Evolutionary conservation across 2,888 invertebrate species (phyloP).

Genomic region (Andrena flavipes): DNA sequence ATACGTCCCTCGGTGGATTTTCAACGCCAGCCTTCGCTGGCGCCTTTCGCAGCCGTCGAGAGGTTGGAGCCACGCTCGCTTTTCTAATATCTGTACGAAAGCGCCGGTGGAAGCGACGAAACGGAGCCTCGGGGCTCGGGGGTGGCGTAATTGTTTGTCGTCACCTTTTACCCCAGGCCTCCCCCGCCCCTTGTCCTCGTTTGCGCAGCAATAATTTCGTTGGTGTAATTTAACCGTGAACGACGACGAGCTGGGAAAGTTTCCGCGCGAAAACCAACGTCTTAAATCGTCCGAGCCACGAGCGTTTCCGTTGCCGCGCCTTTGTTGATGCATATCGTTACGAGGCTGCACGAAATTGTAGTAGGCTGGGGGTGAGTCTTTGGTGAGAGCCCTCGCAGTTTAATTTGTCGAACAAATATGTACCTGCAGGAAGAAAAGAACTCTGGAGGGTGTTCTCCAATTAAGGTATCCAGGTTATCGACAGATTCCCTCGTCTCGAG

Average conservation of each 20-base stretch:
- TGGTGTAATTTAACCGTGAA: constrained; percentile 36
- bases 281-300: constrained; percentile 2
- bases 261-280: constrained; percentile 1
- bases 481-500: too few species aligned
- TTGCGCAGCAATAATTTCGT: constrained; percentile 38
- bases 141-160: constrained; percentile 42
- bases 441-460: neutral
- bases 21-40: neutral
- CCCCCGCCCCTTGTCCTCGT: constrained; percentile 19
- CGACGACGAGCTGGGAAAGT: constrained; percentile 20
- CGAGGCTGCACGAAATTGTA: neutral
- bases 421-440: neutral
- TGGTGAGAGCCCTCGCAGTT: neutral
- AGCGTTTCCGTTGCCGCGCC: neutral
- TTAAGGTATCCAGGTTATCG: too few species aligned
- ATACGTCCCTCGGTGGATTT: neutral
- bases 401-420: neutral
- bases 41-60: neutral
- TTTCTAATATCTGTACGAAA: constrained; percentile 16
- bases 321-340: constrained; percentile 13
- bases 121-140: neutral
- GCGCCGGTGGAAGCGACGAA: neutral
- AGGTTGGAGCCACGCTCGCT: neutral
- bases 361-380: neutral
- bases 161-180: neutral